Percentiles rank a stretch among this genome's conserved stretches.
phyloP scores from a whole-genome alignment of 2,797 vertebrate genomes.

The Rhinoraja longicauda region DNA sequence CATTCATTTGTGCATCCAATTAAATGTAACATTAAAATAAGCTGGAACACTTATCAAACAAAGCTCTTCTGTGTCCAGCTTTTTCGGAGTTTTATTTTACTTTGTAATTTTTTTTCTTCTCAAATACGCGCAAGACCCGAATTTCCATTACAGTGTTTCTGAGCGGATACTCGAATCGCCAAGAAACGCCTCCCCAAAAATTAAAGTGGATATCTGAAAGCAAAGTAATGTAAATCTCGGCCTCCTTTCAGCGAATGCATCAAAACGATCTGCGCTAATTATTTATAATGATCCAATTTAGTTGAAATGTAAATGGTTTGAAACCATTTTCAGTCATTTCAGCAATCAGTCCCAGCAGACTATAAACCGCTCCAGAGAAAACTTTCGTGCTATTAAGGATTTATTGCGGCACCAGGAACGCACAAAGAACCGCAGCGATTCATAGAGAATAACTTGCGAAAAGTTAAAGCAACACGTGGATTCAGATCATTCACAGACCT shows the following conservation, averaged over 20 bases:
- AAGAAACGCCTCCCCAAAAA: not conserved
- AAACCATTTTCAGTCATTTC: slow-evolving; percentile 37
- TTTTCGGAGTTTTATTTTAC: not conserved
- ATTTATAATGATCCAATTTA: slow-evolving; percentile 38
- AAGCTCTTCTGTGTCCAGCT: not conserved
- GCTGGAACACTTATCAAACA: not conserved
- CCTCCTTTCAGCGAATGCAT: slow-evolving; percentile 10
- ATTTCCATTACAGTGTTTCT: not conserved
- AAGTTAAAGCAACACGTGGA: not conserved
- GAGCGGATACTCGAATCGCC: not conserved
- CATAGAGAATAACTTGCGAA: slow-evolving; percentile 12
- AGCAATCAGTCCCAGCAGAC: slow-evolving; percentile 30
- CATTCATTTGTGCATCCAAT: not conserved
- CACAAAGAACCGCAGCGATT: slow-evolving; percentile 29
- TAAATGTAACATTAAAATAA: too few relatives aligned
- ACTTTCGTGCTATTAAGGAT: slow-evolving; percentile 13
- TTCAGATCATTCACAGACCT: not conserved
- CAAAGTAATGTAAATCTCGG: slow-evolving; percentile 20
- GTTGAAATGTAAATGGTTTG: slow-evolving; percentile 33
- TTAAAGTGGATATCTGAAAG: slow-evolving; percentile 19
- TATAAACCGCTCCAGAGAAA: slow-evolving; percentile 11
- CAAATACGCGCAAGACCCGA: not conserved
- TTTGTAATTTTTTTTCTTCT: not conserved
- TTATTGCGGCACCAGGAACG: slow-evolving; percentile 22
- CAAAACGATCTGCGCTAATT: slow-evolving; percentile 25